Percentiles rank a stretch among this genome's conserved stretches.
phyloP scores from a whole-genome alignment of 2,797 vertebrate genomes.

The Myotis vivesi region DNA sequence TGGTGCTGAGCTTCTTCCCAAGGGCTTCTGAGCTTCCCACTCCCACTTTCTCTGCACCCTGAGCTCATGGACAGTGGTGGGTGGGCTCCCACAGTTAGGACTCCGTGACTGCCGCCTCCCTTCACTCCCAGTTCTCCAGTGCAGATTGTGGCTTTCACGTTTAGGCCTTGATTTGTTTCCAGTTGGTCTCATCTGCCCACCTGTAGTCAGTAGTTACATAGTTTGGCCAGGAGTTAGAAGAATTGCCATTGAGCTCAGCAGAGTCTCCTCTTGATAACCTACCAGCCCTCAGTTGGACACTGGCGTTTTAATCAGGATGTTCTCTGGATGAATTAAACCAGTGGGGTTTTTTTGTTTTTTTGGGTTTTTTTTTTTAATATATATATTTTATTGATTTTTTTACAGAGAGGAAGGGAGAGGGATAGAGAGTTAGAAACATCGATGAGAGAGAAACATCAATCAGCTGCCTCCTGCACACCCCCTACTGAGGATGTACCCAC shows the following conservation, averaged over 20 bases:
- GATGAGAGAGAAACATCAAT: too few species aligned
- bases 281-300: not conserved
- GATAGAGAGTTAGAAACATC: too few species aligned
- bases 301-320: too few species aligned
- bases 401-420: too few species aligned
- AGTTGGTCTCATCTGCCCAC: not conserved
- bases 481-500: too few species aligned
- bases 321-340: not conserved
- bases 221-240: not conserved
- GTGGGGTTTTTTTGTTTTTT: too few species aligned
- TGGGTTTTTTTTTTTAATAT: too few species aligned
- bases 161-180: not conserved
- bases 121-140: not conserved
- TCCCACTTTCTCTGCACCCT: not conserved
- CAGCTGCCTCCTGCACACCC: too few species aligned
- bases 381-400: too few species aligned
- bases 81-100: not conserved
- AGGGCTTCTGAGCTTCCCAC: not conserved
- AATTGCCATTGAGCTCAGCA: not conserved
- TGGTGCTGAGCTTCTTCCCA: not conserved
- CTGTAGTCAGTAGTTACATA: not conserved
- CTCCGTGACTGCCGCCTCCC: not conserved
- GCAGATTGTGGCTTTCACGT: not conserved
- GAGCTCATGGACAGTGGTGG: not conserved
- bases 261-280: not conserved